Conservation (phyloP, 2,797 vertebrate genomes). For the Ibycter americanus region DNA sequence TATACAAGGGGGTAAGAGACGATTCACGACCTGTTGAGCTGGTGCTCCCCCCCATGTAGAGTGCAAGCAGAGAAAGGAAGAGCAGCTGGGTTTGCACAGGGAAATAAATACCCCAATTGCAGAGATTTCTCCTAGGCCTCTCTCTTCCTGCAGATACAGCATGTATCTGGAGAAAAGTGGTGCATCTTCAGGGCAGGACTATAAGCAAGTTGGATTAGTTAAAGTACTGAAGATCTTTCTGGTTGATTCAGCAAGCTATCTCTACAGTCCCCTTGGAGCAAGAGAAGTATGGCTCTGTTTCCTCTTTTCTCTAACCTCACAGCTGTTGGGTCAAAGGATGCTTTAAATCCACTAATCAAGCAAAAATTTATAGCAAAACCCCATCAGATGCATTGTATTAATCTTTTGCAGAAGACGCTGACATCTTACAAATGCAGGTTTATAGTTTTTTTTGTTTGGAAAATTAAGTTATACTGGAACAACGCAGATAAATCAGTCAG, state of each 20-base stretch:
- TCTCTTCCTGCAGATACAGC: not conserved
- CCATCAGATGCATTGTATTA: conserved; percentile 4
- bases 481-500: conserved; percentile 21
- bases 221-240: not conserved
- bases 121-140: not conserved
- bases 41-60: not conserved
- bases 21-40: not conserved
- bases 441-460: not conserved
- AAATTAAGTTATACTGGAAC: not conserved
- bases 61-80: not conserved
- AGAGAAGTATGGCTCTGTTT: not conserved
- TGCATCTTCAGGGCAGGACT: not conserved
- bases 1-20: not conserved
- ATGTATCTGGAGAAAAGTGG: not conserved
- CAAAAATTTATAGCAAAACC: conserved; percentile 4
- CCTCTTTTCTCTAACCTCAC: not conserved
- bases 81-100: not conserved
- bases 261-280: not conserved
- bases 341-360: conserved; percentile 28
- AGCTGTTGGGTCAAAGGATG: conserved; percentile 42
- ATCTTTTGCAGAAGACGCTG: conserved; percentile 4
- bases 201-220: not conserved
- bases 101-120: not conserved
- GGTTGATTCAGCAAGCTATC: not conserved
- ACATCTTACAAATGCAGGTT: not conserved